Base-by-base conservation (phyloP, 2,113 vertebrate species). In the Alces alces region DNA sequence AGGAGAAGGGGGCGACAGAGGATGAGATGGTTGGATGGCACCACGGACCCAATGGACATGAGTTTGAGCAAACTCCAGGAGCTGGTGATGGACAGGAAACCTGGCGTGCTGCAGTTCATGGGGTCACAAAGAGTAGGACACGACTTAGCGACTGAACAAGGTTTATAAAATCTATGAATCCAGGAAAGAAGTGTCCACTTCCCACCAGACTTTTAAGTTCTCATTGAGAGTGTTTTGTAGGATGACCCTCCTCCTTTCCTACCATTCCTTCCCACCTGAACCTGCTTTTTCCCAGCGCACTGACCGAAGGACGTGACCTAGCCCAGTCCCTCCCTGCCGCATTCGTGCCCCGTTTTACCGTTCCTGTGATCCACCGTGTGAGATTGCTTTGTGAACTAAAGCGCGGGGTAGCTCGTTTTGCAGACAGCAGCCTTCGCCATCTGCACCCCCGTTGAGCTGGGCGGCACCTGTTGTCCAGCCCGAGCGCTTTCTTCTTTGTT, bases 251-350 rank as follows among this genome's bases (percentile, higher is more conserved):
- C 9, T 86, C 57, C 17, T 70, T 92, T 86, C n/a, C 86, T 33
- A 13, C 50, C 55, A 12, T 52, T 19, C 23, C 76, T 91, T 85
- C 66, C 27, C 58, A 15, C 2, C 23, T 64, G 23, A 47, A 70
- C 33, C 17, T 76, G 52, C 28, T 36, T 83, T 76, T 60, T 13
- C 30, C 50, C 43, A 6, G 1, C 5, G 7, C 64, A 3, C n/a
- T 6, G 50, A 54, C 43, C 2, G 2, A 1, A 15, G n/a, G 23
- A 16, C 15, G 1, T 7, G 7, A 28, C 47, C 2, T 1, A 1
- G 47, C 23, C 52, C 23, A 21, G n/a, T 9, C 30, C 89, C 36
- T 85, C 50, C 61, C 36, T 70, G 33, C 10, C 19, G 0, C 45
- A 28, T 6, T 45, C 47, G 60, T 21, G 9, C 55, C 19, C 16